Evolutionary conservation across 2,797 vertebrate species (phyloP).

Genomic region (Gambelia wislizenii): DNA sequence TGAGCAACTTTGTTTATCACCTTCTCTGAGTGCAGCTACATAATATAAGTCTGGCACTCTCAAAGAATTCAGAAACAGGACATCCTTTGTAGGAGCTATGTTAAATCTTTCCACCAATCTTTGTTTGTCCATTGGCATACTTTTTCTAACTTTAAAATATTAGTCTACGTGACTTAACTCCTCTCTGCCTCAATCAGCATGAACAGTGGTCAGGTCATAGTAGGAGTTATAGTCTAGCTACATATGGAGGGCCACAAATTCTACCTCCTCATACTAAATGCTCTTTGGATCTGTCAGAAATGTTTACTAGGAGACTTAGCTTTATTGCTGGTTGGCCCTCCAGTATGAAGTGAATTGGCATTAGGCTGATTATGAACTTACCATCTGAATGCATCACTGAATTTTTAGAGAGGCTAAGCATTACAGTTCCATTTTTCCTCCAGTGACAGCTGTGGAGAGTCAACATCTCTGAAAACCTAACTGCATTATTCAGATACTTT

Average conservation of each 20-base stretch:
- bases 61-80: background rate
- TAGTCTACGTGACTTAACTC: background rate
- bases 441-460: background rate
- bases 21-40: background rate
- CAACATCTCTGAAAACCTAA: constrained; percentile 34
- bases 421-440: background rate
- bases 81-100: background rate
- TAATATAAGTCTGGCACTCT: background rate
- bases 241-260: background rate
- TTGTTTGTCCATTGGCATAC: background rate
- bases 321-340: background rate
- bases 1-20: background rate
- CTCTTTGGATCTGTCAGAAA: background rate
- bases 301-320: background rate
- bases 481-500: background rate
- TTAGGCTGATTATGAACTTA: background rate
- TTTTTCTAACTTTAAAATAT: background rate
- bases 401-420: constrained; percentile 12
- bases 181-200: background rate
- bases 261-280: background rate
- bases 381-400: background rate
- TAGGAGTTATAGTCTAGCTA: background rate
- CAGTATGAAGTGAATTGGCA: background rate
- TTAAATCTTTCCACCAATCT: background rate
- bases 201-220: too few species aligned